Conservation (phyloP, 2,888 invertebrate genomes). For the Cephus rjabovi region DNA sequence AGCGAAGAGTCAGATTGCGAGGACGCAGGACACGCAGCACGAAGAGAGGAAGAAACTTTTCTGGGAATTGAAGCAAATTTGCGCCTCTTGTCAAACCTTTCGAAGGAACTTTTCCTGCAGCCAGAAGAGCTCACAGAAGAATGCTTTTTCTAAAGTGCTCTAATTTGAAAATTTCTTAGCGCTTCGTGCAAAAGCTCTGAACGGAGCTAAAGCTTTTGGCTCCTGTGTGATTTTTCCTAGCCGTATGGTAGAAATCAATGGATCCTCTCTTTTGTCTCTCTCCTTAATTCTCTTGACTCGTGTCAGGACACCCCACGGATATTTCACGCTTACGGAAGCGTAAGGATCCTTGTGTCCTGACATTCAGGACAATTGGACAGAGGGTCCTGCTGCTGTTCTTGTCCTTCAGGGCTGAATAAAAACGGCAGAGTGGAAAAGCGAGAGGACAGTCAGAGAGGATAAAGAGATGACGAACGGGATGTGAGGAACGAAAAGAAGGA, state of each 20-base stretch:
- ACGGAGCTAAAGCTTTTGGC: background rate
- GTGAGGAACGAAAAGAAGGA: background rate
- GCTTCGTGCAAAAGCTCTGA: background rate
- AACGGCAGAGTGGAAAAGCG: background rate
- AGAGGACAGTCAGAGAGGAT: background rate
- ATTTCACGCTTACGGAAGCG: background rate
- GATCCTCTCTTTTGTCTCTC: background rate
- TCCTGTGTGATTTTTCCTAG: background rate
- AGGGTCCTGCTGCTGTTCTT: background rate
- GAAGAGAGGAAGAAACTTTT: background rate
- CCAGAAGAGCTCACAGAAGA: background rate
- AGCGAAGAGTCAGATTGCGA: background rate
- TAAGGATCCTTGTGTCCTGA: background rate
- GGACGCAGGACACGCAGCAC: background rate
- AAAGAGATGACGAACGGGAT: background rate
- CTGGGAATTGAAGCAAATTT: background rate
- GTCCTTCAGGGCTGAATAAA: background rate
- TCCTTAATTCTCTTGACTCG: background rate
- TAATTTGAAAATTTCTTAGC: background rate
- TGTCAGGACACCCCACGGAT: background rate
- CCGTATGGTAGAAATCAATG: background rate
- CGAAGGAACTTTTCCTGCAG: background rate
- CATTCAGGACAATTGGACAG: background rate
- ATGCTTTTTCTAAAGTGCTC: background rate
- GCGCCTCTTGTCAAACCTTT: background rate